A percentile compares a stretch with the other conserved stretches of the same genome.
phyloP scores from a whole-genome alignment of 2,113 vertebrate genomes.

The Meleagris gallopavo region DNA sequence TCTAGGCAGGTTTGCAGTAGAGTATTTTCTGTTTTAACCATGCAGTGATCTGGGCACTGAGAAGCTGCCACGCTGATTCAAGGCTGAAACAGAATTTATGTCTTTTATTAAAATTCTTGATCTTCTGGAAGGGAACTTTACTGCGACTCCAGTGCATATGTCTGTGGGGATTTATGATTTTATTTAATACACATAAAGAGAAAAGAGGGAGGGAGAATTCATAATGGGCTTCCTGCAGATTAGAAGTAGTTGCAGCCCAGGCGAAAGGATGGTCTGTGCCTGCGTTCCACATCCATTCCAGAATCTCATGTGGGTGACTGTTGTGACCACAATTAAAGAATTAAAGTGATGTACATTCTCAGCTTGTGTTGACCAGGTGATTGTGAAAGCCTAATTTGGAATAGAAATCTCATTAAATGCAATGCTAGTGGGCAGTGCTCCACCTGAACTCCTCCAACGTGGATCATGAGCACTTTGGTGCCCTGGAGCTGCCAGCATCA shows the following conservation, averaged over 20 bases:
- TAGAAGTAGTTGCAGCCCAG: conserved; percentile 9
- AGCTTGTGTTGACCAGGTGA: not conserved
- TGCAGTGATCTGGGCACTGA: not conserved
- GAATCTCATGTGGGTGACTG: conserved; percentile 31
- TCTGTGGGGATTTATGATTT: conserved; percentile 27
- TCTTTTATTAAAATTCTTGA: conserved; percentile 39
- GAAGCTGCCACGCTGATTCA: conserved; percentile 10
- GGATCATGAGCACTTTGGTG: not conserved
- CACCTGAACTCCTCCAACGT: not conserved
- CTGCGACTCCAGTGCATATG: not conserved
- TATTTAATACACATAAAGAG: conserved; percentile 21
- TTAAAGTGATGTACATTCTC: not conserved
- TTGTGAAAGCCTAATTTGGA: not conserved
- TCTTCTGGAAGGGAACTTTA: conserved; percentile 20
- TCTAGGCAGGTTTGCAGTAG: conserved; percentile 41
- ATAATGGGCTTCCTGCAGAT: conserved; percentile 19
- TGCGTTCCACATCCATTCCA: conserved; percentile 30
- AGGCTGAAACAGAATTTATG: conserved; percentile 30
- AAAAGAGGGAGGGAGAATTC: conserved; percentile 19
- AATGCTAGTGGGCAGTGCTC: no score
- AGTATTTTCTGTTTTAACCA: conserved; percentile 9
- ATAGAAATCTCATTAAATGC: rapidly evolving
- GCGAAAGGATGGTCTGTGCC: not conserved
- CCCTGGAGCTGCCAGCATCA: no score
- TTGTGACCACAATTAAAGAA: not conserved